These are phyloP conservation scores for Knipowitschia caucasica DNA, from an alignment of 2,797 vertebrate species.

Conservation along the genomic window DNA sequence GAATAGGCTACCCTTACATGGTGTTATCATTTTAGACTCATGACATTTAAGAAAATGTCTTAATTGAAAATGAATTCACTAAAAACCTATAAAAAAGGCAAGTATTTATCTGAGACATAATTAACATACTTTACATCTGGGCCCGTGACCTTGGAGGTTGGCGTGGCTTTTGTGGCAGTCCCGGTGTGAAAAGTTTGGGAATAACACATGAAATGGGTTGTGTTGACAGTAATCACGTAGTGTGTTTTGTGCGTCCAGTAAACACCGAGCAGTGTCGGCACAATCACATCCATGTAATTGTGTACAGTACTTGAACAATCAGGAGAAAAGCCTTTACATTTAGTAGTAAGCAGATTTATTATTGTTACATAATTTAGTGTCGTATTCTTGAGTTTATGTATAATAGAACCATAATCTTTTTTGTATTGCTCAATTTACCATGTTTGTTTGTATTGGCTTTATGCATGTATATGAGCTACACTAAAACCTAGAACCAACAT, in stretches of 20 bases:
- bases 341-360: constrained; percentile 48
- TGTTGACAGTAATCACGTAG: constrained; percentile 10
- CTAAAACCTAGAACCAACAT: constrained; percentile 54
- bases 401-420: constrained; percentile 65
- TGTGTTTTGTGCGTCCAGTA: constrained; percentile 25
- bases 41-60: no score
- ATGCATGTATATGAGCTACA: constrained; percentile 53
- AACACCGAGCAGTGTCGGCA: constrained; percentile 21
- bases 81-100: no score
- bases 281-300: constrained; percentile 35
- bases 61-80: no score
- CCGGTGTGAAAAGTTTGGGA: no score
- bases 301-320: constrained; percentile 56
- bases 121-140: no score
- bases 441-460: constrained; percentile 64
- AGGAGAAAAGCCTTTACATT: constrained; percentile 51
- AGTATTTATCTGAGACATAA: no score
- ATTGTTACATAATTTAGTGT: constrained; percentile 56
- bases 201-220: constrained; percentile 2
- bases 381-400: constrained; percentile 58
- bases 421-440: constrained; percentile 42
- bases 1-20: no score
- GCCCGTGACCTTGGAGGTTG: no score
- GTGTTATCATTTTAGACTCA: no score
- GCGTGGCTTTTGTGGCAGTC: no score